A percentile compares a stretch with the other conserved stretches of the same genome.
These are phyloP conservation scores for Bombus waltoni DNA, from an alignment of 1,140 invertebrate species.

Conservation along the genomic window DNA sequence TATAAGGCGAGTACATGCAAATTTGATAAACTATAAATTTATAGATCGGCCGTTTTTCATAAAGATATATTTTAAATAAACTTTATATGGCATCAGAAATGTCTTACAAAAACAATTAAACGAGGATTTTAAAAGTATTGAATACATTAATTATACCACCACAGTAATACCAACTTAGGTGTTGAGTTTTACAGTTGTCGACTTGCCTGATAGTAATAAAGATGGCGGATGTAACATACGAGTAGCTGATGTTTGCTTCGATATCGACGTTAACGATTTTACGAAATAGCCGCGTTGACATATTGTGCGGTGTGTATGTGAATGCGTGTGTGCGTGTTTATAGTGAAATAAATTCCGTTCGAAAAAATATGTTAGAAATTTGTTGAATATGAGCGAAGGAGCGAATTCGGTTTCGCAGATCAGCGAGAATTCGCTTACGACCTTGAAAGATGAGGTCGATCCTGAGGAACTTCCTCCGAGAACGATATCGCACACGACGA, in stretches of 20 bases:
- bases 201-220: slow-evolving; percentile 59
- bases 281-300: slow-evolving; percentile 21
- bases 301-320: slow-evolving; percentile 24
- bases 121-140: background rate
- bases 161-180: too few species aligned
- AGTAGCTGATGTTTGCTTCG: slow-evolving; percentile 51
- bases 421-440: slow-evolving; percentile 58
- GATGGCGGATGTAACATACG: slow-evolving; percentile 56
- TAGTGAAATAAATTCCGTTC: slow-evolving; percentile 28
- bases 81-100: background rate
- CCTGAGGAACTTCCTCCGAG: slow-evolving; percentile 37
- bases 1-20: background rate
- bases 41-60: background rate
- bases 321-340: slow-evolving; percentile 25
- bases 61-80: background rate
- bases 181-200: slow-evolving; percentile 13
- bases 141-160: background rate
- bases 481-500: slow-evolving; percentile 45
- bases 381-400: slow-evolving; percentile 64
- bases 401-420: slow-evolving; percentile 55
- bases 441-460: slow-evolving; percentile 54
- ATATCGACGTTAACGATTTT: slow-evolving; percentile 54
- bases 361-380: slow-evolving; percentile 64
- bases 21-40: background rate
- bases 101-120: background rate